These are phyloP conservation scores for Zootermopsis nevadensis DNA, from an alignment of 2,888 invertebrate species.

Conservation along the genomic window DNA sequence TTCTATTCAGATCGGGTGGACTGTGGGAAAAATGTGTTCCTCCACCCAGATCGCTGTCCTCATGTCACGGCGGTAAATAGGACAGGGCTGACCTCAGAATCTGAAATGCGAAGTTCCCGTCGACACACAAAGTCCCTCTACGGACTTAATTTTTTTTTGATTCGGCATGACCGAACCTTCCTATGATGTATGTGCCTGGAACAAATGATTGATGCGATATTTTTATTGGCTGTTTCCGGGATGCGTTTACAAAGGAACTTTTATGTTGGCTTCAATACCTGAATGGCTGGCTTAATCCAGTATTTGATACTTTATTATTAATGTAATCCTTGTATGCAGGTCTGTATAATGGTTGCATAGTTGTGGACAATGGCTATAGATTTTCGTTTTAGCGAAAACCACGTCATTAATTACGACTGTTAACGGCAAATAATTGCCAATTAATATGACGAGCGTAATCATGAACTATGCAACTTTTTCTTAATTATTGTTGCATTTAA, in stretches of 20 bases:
- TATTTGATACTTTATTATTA: not conserved
- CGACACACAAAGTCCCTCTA: not conserved
- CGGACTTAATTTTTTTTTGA: not conserved
- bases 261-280: no score
- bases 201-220: not conserved
- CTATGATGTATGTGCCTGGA: not conserved
- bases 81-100: not conserved
- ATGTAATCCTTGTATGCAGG: not conserved
- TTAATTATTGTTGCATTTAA: no score
- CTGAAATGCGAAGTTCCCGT: constrained; percentile 25
- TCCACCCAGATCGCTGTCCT: not conserved
- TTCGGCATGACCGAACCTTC: not conserved
- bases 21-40: constrained; percentile 18
- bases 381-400: not conserved
- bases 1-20: constrained; percentile 18
- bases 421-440: no score
- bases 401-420: no score
- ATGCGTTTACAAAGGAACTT: no score
- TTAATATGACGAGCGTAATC: no score
- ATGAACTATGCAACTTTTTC: no score
- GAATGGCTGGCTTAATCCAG: no score
- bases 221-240: not conserved
- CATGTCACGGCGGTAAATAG: constrained; percentile 4
- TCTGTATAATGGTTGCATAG: not conserved
- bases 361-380: not conserved